Evolutionary conservation across 1,140 invertebrate species (phyloP).

Genomic region (Ceratina japonica): DNA sequence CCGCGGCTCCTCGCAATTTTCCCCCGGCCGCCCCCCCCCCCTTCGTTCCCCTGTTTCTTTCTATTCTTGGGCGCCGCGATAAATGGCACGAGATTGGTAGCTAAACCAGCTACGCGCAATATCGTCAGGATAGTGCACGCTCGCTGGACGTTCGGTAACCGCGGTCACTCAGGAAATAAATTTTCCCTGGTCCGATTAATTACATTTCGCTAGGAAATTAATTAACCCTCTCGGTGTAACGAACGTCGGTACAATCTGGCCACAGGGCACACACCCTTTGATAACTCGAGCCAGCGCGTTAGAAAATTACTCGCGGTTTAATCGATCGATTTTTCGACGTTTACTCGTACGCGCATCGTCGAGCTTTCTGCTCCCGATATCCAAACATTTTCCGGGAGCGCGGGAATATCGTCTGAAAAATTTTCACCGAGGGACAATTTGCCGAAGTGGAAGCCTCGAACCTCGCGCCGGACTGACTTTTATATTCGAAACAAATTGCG

Average conservation of each 20-base stretch:
- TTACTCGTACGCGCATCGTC: too few relatives aligned
- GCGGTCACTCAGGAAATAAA: slow-evolving; percentile 46
- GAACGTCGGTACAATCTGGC: slow-evolving; percentile 16
- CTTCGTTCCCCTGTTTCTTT: background rate
- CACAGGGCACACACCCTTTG: slow-evolving; percentile 1
- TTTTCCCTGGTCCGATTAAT: slow-evolving; percentile 56
- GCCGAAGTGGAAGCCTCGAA: too few relatives aligned
- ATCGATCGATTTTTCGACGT: background rate
- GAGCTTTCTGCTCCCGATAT: too few relatives aligned
- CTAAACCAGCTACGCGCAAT: slow-evolving; percentile 1
- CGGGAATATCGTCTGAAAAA: too few relatives aligned
- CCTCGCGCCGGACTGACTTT: background rate
- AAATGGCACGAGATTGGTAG: too few relatives aligned
- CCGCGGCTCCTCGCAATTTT: slow-evolving; percentile 17
- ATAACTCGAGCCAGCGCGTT: slow-evolving; percentile 24
- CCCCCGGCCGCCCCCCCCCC: background rate
- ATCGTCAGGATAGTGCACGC: background rate
- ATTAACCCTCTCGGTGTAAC: slow-evolving; percentile 54
- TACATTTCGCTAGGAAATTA: slow-evolving; percentile 58
- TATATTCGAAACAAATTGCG: background rate
- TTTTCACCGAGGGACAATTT: background rate
- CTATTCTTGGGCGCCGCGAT: too few relatives aligned
- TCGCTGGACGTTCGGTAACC: slow-evolving; percentile 15
- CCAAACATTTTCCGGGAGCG: too few relatives aligned
- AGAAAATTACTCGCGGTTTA: background rate